Conservation (phyloP, 2,797 vertebrate species). For the Tangara arthus region DNA sequence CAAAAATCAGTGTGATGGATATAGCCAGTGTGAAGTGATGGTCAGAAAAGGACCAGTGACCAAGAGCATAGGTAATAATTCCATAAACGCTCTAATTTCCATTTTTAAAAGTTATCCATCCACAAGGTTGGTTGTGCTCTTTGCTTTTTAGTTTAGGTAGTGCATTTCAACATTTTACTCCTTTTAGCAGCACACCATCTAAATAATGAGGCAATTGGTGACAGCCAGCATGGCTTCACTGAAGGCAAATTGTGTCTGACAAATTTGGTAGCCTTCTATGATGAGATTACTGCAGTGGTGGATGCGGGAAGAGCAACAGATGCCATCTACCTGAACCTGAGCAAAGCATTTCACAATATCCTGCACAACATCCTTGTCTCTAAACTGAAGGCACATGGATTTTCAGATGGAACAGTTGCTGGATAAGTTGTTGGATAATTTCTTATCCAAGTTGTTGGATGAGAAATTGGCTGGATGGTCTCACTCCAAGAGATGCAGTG, state of each 20-base stretch:
- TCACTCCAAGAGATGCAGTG: background rate
- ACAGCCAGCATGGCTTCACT: background rate
- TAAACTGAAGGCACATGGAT: background rate
- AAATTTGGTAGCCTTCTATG: background rate
- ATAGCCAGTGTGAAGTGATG: background rate
- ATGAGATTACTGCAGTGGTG: background rate
- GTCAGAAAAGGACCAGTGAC: background rate
- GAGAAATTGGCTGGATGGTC: background rate
- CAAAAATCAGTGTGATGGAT: background rate
- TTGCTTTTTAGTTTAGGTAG: background rate
- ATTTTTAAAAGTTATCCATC: background rate
- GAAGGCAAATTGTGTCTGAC: background rate
- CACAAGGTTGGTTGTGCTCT: background rate
- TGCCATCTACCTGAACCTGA: background rate
- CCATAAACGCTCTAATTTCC: background rate
- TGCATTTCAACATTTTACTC: background rate
- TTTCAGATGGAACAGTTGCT: background rate
- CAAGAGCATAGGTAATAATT: background rate
- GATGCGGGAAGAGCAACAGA: background rate
- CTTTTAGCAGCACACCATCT: background rate
- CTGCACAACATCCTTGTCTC: background rate
- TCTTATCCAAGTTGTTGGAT: background rate
- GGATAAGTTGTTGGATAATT: background rate
- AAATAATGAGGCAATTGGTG: background rate
- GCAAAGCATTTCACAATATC: background rate